phyloP scores from a whole-genome alignment of 2,113 vertebrate species.

The Fulica atra region DNA sequence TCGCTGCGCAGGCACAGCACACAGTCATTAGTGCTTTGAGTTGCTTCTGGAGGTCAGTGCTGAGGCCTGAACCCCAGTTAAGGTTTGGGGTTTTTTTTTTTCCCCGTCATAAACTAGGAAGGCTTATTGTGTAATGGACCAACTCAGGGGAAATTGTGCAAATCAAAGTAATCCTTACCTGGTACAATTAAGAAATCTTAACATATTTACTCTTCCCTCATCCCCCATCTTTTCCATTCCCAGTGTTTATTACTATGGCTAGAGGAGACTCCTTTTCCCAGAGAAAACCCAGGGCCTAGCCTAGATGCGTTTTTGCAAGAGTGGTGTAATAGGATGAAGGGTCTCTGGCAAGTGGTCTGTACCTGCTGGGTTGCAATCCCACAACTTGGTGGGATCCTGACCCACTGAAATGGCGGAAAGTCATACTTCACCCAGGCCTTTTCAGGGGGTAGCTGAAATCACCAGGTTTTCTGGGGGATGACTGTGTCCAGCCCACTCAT shows the following conservation, averaged over 20 bases:
- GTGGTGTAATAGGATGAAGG: fast-evolving
- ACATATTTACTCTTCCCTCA: background rate
- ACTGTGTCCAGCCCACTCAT: background rate
- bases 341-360: background rate
- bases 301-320: fast-evolving
- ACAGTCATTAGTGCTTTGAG: fast-evolving
- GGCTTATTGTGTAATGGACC: background rate
- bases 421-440: background rate
- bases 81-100: too few species aligned
- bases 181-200: background rate
- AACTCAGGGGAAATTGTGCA: background rate
- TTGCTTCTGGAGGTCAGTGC: background rate
- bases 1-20: fast-evolving
- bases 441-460: background rate
- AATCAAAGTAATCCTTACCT: slow-evolving; percentile 25
- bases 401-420: background rate
- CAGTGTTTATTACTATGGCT: background rate
- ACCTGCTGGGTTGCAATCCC: background rate
- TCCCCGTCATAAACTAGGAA: background rate
- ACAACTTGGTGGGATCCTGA: background rate
- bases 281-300: background rate
- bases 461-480: background rate
- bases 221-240: background rate
- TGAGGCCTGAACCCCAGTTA: background rate
- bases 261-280: background rate